phyloP scores from a whole-genome alignment of 37 sponge, comb jelly and placozoan species.

The Halichondria panicea region DNA sequence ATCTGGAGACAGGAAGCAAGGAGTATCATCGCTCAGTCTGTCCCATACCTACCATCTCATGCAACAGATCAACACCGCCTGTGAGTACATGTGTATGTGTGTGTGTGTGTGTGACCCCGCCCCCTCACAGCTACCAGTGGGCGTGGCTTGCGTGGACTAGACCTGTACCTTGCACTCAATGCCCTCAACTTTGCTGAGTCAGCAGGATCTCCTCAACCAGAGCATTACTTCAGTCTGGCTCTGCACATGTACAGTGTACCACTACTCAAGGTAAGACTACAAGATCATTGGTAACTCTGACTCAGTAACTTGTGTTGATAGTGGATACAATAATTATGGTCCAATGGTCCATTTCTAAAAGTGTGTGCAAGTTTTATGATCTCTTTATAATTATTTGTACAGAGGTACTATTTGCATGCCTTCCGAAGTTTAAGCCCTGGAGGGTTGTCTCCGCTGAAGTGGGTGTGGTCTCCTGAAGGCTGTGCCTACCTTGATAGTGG shows the following conservation, averaged over 20 bases:
- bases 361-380: background rate
- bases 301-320: background rate
- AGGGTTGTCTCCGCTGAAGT: constrained; percentile 31
- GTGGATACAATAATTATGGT: too few relatives aligned
- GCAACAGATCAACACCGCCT: constrained; percentile 61
- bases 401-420: constrained; percentile 60
- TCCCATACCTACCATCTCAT: constrained; percentile 59
- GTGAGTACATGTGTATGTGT: constrained; percentile 44
- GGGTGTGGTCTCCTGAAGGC: constrained; percentile 33
- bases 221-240: constrained; percentile 54
- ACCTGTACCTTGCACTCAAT: constrained; percentile 50
- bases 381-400: background rate
- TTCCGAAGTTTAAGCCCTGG: constrained; percentile 32
- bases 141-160: constrained; percentile 36
- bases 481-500: constrained; percentile 39
- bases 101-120: background rate
- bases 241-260: too few relatives aligned
- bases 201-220: constrained; percentile 18
- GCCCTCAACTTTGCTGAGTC: constrained; percentile 76
- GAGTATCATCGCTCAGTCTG: constrained; percentile 38
- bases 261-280: constrained; percentile 49
- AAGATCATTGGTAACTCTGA: background rate
- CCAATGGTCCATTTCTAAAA: background rate
- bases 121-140: constrained; percentile 22
- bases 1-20: constrained; percentile 15